Base-by-base conservation (phyloP, 2,797 vertebrate species). In the Ambastaia sidthimunki region DNA sequence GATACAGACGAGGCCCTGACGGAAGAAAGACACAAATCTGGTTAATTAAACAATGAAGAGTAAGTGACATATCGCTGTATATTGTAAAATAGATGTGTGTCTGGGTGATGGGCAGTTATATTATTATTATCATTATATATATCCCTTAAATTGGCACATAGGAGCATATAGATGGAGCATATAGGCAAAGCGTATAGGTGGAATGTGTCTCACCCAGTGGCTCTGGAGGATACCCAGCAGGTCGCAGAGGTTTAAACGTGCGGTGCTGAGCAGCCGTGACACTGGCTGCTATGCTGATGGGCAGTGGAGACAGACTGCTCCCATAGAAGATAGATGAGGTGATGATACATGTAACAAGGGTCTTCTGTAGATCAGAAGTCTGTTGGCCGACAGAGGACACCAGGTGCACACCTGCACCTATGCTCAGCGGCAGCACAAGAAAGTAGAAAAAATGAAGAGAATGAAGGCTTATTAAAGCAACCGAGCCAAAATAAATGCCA, bases 401-500 rank as follows among this genome's bases (percentile, higher is more conserved):
- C 82, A 97, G 88, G 75, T 96, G 94, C n/a, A 98, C 95, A 3
- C 96, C 96, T 50, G 94, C 92, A 3, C 90, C 92, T 88, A 96
- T 91, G 11, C 93, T 93, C 80, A 98, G 80, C 5, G 96, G 96
- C 74, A 97, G 92, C 0, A 93, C 94, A 9, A 97, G 85, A 82
- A 95, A 48, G 71, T 95, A 95, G 89, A 96, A 97, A 85, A 89
- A 94, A n/a, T 88, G 86, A 47, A 94, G 84, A 78, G 93, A 93
- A 76, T 93, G 96, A 31, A 97, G 90, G 65, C 95, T 93, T 37
- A 97, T 89, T 16, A 96, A 90, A 9, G 95, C 95, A 81, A 94
- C 90, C 0, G 93, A 85, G n/a, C 97, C 97, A 70, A 97, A 97
- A 85, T 97, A 97, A 68, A 94, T 90, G 62, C 97, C 97, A 41